Conservation (phyloP, 2,113 vertebrate species). For the Pholis gunnellus region DNA sequence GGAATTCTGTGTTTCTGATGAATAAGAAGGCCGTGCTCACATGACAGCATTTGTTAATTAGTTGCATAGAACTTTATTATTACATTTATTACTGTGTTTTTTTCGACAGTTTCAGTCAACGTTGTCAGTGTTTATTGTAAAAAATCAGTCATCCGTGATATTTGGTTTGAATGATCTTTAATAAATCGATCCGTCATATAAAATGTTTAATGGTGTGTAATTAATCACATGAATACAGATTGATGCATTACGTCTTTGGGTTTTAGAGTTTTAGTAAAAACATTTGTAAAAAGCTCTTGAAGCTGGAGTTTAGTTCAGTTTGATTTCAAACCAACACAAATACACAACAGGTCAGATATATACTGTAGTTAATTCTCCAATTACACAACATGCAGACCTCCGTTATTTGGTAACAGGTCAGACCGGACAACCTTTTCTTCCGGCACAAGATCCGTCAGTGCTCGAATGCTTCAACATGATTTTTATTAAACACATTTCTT, state of each 20-base stretch:
- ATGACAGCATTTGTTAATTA: neutral
- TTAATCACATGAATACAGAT: constrained; percentile 13
- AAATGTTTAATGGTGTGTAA: constrained; percentile 7
- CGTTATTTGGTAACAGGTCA: neutral
- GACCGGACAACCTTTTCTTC: neutral
- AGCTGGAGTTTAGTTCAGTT: neutral
- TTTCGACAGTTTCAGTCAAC: neutral
- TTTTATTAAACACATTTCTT: constrained; percentile 33
- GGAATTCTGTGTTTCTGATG: neutral
- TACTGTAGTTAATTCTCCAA: neutral
- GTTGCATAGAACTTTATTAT: neutral
- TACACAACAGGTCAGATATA: neutral
- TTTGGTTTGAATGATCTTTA: constrained; percentile 17
- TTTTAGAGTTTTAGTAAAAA: constrained; percentile 2
- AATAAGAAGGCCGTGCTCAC: neutral
- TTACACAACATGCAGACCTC: neutral
- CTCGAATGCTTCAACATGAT: neutral
- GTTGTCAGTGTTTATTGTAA: neutral
- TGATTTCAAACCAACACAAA: constrained; percentile 12
- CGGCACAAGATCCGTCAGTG: neutral
- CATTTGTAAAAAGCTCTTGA: neutral
- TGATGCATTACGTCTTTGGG: neutral
- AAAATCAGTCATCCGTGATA: neutral
- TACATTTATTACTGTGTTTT: neutral
- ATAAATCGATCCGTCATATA: constrained; percentile 10